Evolutionary conservation across 2,113 vertebrate genomes (phyloP).

Genomic region (Brachypteracias leptosomus): DNA sequence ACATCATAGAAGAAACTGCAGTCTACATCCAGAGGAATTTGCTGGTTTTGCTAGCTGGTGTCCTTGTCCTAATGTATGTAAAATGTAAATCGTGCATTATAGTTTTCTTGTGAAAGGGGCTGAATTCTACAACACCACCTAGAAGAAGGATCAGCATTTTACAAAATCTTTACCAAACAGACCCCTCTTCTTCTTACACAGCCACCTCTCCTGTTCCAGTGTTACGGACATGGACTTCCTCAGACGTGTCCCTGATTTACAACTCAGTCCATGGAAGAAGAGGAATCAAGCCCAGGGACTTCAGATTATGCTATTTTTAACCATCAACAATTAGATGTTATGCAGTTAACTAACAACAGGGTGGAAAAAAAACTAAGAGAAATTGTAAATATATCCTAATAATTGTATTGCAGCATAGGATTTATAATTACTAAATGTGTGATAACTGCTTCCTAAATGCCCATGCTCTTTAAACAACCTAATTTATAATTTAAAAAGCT

Average conservation of each 20-base stretch:
- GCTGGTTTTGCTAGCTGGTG: not conserved
- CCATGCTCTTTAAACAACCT: slow-evolving; percentile 83
- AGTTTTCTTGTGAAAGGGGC: not conserved
- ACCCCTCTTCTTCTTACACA: not conserved
- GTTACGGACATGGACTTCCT: fast-evolving
- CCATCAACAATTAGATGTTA: slow-evolving; percentile 5
- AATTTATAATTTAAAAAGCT: slow-evolving; percentile 90
- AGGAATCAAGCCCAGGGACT: not conserved
- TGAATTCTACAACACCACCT: not conserved
- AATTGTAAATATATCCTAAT: slow-evolving; percentile 79
- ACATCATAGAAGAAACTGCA: not conserved
- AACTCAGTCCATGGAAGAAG: not conserved
- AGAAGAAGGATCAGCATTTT: not conserved
- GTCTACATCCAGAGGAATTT: not conserved
- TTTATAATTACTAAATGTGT: slow-evolving; percentile 89
- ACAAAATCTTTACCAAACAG: not conserved
- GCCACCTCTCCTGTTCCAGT: not conserved
- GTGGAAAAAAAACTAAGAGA: slow-evolving; percentile 36
- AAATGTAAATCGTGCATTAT: fast-evolving
- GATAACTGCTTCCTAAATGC: slow-evolving; percentile 89
- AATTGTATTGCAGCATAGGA: slow-evolving; percentile 82
- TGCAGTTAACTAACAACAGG: slow-evolving; percentile 52
- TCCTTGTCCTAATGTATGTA: not conserved
- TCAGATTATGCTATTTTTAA: slow-evolving; percentile 42
- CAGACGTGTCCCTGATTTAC: not conserved